These are phyloP conservation scores for Microcebus lehilahytsara DNA, from an alignment of 2,113 vertebrate species.

Conservation along the genomic window DNA sequence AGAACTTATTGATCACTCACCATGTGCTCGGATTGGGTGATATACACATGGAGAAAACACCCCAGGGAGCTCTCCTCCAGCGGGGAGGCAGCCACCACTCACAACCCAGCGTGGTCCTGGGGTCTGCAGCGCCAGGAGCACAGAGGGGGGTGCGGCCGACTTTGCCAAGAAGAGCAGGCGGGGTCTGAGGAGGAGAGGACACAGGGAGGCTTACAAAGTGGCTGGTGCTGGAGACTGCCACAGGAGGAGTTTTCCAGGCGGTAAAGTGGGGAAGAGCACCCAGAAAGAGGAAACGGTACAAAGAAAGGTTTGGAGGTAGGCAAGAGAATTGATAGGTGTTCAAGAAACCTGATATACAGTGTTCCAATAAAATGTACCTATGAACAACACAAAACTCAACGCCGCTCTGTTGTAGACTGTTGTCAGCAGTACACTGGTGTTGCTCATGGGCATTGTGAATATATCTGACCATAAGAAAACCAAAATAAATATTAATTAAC, in stretches of 20 bases:
- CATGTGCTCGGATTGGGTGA: not conserved
- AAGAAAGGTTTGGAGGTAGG: not conserved
- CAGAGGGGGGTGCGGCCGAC: not conserved
- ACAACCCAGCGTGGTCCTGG: not conserved
- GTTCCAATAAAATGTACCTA: not conserved
- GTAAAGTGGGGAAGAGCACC: not conserved
- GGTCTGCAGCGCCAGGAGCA: not conserved
- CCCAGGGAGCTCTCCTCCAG: not conserved
- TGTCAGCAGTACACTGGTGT: not conserved
- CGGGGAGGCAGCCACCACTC: not conserved
- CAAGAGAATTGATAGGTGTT: not conserved
- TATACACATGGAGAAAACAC: not conserved
- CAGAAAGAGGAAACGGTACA: not conserved
- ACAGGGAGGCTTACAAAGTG: not conserved
- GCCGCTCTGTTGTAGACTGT: not conserved
- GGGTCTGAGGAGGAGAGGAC: not conserved
- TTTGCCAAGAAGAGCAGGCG: not conserved
- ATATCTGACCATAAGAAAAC: not conserved
- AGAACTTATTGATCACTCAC: not conserved
- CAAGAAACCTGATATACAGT: not conserved
- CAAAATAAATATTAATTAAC: not conserved
- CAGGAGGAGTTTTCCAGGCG: not conserved
- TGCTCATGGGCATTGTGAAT: not conserved
- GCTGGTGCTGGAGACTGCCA: not conserved
- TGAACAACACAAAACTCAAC: not conserved